These are phyloP conservation scores for Amazona guildingii DNA, from an alignment of 2,113 vertebrate species.

Conservation along the genomic window DNA sequence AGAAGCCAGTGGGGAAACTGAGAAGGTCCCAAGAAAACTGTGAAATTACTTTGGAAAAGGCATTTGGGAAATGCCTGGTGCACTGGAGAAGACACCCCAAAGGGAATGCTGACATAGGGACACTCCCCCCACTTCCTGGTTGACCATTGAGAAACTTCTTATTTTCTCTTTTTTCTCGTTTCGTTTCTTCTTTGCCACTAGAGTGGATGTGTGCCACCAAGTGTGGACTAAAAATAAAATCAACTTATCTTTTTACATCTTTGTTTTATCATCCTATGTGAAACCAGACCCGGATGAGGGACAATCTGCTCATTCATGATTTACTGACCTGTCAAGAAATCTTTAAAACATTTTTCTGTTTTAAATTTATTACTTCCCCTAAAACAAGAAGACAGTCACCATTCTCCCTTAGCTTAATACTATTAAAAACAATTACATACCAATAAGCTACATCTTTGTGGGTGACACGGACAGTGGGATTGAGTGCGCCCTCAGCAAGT, in stretches of 20 bases:
- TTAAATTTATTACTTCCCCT: background rate
- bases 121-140: background rate
- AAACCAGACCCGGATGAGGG: background rate
- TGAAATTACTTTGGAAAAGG: background rate
- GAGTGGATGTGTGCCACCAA: background rate
- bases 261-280: background rate
- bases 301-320: background rate
- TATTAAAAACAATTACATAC: background rate
- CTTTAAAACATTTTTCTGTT: background rate
- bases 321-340: background rate
- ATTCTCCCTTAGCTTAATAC: background rate
- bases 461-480: no score
- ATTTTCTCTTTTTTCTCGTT: background rate
- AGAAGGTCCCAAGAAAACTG: background rate
- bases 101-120: background rate
- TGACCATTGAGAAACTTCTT: background rate
- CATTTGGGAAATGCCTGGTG: background rate
- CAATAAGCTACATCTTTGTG: background rate
- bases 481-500: no score
- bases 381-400: background rate
- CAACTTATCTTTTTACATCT: background rate
- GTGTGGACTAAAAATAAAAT: background rate
- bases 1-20: fast-evolving
- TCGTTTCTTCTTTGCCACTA: background rate
- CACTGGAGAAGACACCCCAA: background rate